Evolutionary conservation across 2,113 vertebrate species (phyloP).

Genomic region (Rhinoderma darwinii): DNA sequence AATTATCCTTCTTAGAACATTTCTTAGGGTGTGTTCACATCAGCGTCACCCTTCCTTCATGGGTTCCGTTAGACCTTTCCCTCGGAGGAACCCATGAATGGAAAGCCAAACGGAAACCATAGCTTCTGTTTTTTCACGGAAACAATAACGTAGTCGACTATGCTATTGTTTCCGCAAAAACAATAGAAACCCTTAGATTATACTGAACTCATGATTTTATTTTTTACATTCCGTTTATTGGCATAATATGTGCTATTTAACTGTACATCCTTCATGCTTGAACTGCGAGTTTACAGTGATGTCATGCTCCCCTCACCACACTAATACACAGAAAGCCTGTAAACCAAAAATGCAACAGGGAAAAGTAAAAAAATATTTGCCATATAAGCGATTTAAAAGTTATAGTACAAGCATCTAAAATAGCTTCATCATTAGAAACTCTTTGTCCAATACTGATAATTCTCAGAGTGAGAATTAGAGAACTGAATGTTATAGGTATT

Average conservation of each 20-base stretch:
- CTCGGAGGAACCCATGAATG: too few relatives aligned
- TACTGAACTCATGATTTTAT: slow-evolving; percentile 69
- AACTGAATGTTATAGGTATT: slow-evolving; percentile 61
- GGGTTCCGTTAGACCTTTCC: too few relatives aligned
- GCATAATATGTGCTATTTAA: slow-evolving; percentile 81
- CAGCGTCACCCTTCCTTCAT: too few relatives aligned
- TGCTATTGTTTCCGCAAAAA: too few relatives aligned
- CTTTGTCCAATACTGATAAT: slow-evolving; percentile 69
- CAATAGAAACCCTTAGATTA: too few relatives aligned
- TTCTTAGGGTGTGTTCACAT: too few relatives aligned
- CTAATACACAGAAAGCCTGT: slow-evolving; percentile 67
- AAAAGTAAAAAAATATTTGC: slow-evolving; percentile 75
- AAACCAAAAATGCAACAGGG: slow-evolving; percentile 53
- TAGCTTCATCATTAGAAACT: slow-evolving; percentile 69
- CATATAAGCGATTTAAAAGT: slow-evolving; percentile 80
- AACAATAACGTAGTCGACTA: too few relatives aligned
- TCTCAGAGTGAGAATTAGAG: slow-evolving; percentile 62
- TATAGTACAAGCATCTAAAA: slow-evolving; percentile 81
- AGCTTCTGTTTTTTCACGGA: too few relatives aligned
- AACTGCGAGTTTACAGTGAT: slow-evolving; percentile 76
- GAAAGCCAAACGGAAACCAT: too few relatives aligned
- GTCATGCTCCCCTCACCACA: slow-evolving; percentile 72
- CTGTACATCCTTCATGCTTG: slow-evolving; percentile 83
- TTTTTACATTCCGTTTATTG: slow-evolving; percentile 78
- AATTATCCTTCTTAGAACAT: slow-evolving; percentile 80